phyloP scores from a whole-genome alignment of 2,888 invertebrate species.

The Linnaemya tessellans region DNA sequence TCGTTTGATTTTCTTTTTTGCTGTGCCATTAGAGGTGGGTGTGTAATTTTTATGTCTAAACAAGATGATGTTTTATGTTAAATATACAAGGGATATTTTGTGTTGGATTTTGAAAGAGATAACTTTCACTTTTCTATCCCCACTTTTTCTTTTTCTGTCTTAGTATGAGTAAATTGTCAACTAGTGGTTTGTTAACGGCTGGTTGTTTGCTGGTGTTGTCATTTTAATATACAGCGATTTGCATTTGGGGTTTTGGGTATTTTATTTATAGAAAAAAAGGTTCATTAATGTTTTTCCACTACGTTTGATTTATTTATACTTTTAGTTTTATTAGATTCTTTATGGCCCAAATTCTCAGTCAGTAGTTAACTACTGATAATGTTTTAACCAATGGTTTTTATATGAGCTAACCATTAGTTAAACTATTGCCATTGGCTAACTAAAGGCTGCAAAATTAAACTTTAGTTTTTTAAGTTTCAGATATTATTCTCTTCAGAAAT shows the following conservation, averaged over 20 bases:
- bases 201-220: slow-evolving; percentile 42
- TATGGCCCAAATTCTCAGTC: too few species aligned
- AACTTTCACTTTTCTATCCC: slow-evolving; percentile 40
- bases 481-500: too few species aligned
- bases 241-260: neutral
- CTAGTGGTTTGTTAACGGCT: slow-evolving; percentile 43
- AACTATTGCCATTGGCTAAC: too few species aligned
- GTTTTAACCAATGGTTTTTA: too few species aligned
- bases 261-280: too few species aligned
- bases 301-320: too few species aligned
- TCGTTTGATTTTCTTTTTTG: neutral
- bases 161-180: slow-evolving; percentile 32
- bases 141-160: neutral
- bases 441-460: too few species aligned
- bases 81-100: neutral
- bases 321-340: too few species aligned
- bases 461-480: too few species aligned
- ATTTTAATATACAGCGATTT: slow-evolving; percentile 32
- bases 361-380: too few species aligned
- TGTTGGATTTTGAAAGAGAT: slow-evolving; percentile 33
- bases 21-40: neutral
- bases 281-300: too few species aligned
- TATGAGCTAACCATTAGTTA: too few species aligned
- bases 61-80: slow-evolving; percentile 2
- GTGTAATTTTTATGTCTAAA: slow-evolving; percentile 1